Evolutionary conservation across 2,113 vertebrate genomes (phyloP), one percentile per base, ranked within the genome.

Genomic region (Plecotus auritus): DNA sequence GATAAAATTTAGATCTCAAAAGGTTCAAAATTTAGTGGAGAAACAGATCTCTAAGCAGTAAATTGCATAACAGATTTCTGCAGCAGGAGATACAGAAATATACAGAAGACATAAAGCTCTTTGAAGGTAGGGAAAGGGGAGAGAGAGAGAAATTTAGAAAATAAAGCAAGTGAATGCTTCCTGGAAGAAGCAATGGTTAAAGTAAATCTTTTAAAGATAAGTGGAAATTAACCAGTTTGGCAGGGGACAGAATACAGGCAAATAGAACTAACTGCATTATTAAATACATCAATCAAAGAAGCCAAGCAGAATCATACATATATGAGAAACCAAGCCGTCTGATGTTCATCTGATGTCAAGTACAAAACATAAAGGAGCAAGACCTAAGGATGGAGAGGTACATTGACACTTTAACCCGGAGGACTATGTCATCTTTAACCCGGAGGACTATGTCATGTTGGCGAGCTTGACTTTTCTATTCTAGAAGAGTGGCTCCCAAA

Each of bases 1-100:
- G 51, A 42, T 88, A 54, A 74, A 89, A 83, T 83, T 76, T 64
- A 84, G 18, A 69, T n/a, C 23, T 94, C 66, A 51, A 72, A 22
- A 59, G n/a, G 18, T 76, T 88, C 56, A 81, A 86, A 88, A 64
- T 86, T 28, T 66, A 18, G 37, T 40, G 20, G 20, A 66, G 2
- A 40, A 69, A 77, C 26, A 82, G 14, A 67, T 22, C 72, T 47
- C 51, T 26, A 45, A 49, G 51, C 23, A 95, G 45, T 80, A 20
- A 30, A 47, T 23, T 51, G 42, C 6, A 74, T 11, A 45, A 47
- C 13, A 61, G 45, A 73, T 13, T 51, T 59, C 18, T 73, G 40
- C 3, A 56, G 16, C 9, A 74, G 16, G 35, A 54, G 32, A 14
- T 18, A 64, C 2, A 70, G 7, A 3, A 90, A 67, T 49, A 54